Percentiles rank a stretch among this genome's conserved stretches.
Conservation (phyloP, 2,113 vertebrate genomes). For the Carassius auratus region DNA sequence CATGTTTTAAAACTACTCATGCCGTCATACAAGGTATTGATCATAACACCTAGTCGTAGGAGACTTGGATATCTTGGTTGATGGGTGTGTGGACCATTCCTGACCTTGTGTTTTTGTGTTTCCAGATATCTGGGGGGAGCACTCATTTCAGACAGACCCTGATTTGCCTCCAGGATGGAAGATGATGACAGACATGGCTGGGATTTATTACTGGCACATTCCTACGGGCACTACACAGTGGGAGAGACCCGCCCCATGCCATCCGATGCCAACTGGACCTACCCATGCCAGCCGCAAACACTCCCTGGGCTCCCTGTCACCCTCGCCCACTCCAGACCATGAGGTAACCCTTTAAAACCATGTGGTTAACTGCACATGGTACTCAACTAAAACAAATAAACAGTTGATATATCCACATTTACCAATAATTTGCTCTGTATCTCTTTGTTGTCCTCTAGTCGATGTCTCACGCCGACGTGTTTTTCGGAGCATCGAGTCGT, state of each 20-base stretch:
- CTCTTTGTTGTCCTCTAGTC: background rate
- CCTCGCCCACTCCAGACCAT: slow-evolving; percentile 90
- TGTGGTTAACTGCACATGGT: background rate
- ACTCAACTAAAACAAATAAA: background rate
- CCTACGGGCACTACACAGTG: slow-evolving; percentile 97
- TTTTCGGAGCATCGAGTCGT: slow-evolving; percentile 69
- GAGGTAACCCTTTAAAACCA: slow-evolving; percentile 69
- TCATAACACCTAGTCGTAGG: background rate
- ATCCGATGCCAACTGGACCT: slow-evolving; percentile 70
- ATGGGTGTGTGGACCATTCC: background rate
- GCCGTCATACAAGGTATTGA: background rate
- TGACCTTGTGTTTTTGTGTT: slow-evolving; percentile 39
- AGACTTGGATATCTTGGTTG: background rate
- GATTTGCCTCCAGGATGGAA: slow-evolving; percentile 98
- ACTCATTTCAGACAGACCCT: slow-evolving; percentile 91
- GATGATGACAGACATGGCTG: slow-evolving; percentile 91
- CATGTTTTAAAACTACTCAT: too few species aligned
- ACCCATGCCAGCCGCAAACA: slow-evolving; percentile 74
- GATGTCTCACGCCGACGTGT: slow-evolving; percentile 69
- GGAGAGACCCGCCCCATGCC: slow-evolving; percentile 84
- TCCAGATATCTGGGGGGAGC: slow-evolving; percentile 94
- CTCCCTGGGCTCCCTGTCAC: slow-evolving; percentile 86
- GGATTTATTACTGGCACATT: slow-evolving; percentile 98
- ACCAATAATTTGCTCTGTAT: background rate
- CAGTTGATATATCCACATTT: background rate